Conservation (phyloP, 2,113 vertebrate genomes). For the Pitta sordida region DNA sequence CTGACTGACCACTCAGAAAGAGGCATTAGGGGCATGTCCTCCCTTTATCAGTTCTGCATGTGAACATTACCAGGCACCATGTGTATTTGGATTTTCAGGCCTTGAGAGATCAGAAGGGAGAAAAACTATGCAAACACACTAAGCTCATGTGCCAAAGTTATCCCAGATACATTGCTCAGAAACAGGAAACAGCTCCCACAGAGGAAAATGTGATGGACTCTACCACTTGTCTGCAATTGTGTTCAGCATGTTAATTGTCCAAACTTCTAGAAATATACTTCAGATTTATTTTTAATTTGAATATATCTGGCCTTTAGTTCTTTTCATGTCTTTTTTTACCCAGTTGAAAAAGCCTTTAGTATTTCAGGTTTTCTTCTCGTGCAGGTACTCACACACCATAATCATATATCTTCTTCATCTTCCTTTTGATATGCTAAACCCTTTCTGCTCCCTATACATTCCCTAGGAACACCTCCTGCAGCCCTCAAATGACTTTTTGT, state of each 20-base stretch:
- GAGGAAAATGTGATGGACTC: no score
- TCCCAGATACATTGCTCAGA: not conserved
- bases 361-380: constrained; percentile 5
- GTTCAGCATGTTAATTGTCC: constrained; percentile 1
- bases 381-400: constrained; percentile 36
- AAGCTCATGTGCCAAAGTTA: not conserved
- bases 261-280: not conserved
- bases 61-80: rapidly evolving
- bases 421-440: constrained; percentile 56
- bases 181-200: not conserved
- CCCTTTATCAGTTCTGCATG: rapidly evolving
- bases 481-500: constrained; percentile 64
- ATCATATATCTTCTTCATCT: constrained; percentile 50
- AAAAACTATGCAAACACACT: not conserved
- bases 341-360: constrained; percentile 30
- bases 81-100: not conserved
- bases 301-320: constrained; percentile 39
- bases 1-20: rapidly evolving
- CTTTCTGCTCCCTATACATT: constrained; percentile 37
- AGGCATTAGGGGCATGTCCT: rapidly evolving
- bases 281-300: constrained; percentile 54
- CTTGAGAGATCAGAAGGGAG: not conserved
- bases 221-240: not conserved
- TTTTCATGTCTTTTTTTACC: constrained; percentile 39
- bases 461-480: constrained; percentile 41